A percentile compares a stretch with the other conserved stretches of the same genome.
Conservation (phyloP, 1,140 invertebrate genomes). For the Procambarus clarkii region DNA sequence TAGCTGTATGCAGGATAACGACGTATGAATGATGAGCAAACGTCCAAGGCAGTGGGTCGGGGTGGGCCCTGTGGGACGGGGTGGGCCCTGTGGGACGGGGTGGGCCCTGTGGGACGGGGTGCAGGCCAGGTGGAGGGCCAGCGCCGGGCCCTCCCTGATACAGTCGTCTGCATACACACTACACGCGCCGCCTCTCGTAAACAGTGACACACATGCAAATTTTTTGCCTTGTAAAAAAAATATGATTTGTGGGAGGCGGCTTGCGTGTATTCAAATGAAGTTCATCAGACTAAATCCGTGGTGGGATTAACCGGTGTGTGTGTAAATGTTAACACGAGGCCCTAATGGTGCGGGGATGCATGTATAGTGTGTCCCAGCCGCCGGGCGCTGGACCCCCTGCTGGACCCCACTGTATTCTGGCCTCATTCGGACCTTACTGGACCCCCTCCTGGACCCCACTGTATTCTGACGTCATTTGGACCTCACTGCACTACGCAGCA, state of each 20-base stretch:
- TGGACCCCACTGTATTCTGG: neutral
- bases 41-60: neutral
- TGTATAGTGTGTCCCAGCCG: neutral
- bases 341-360: neutral
- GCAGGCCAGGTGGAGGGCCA: neutral
- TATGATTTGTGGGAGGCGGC: constrained; percentile 46
- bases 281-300: constrained; percentile 56
- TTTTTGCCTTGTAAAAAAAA: constrained; percentile 6
- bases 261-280: constrained; percentile 56
- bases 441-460: too few relatives aligned
- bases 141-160: neutral
- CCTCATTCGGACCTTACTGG: too few relatives aligned
- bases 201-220: constrained; percentile 56
- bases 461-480: too few relatives aligned
- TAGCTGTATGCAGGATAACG: neutral
- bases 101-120: neutral
- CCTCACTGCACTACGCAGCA: neutral
- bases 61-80: neutral
- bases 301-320: constrained; percentile 34
- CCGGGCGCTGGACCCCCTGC: neutral
- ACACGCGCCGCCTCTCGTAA: constrained; percentile 47
- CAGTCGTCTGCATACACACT: constrained; percentile 24
- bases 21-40: neutral
- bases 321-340: constrained; percentile 29
- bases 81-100: neutral